Evolutionary conservation across 2,888 invertebrate species (phyloP).

Genomic region (Tetrapedia diversipes): DNA sequence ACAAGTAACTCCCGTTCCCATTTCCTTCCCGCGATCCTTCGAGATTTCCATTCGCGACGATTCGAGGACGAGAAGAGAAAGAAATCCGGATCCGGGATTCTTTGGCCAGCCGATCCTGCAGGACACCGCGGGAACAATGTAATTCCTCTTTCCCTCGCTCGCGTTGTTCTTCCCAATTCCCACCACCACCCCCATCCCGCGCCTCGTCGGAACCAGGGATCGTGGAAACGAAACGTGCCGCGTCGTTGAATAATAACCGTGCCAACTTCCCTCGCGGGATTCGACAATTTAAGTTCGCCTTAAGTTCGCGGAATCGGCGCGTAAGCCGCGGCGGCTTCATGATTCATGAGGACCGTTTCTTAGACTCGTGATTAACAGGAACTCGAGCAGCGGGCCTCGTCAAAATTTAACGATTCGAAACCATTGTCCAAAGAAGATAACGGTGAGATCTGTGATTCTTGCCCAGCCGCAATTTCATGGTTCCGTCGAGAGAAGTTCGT

Average conservation of each 20-base stretch:
- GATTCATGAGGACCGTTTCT: slow-evolving; percentile 24
- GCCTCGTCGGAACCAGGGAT: no score
- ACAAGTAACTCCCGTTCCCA: no score
- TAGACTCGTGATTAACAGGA: neutral
- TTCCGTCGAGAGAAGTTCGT: no score
- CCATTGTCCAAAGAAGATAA: neutral
- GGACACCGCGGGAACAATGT: slow-evolving; percentile 23
- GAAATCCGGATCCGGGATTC: slow-evolving; percentile 3
- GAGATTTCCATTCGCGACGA: neutral
- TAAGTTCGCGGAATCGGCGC: slow-evolving; percentile 17
- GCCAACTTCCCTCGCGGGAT: slow-evolving; percentile 24
- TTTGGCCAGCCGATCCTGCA: slow-evolving; percentile 27
- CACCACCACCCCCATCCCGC: no score
- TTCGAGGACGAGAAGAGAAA: neutral
- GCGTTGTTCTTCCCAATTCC: neutral
- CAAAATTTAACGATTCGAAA: neutral
- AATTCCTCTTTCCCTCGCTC: neutral
- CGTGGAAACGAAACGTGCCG: neutral
- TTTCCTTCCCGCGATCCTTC: neutral
- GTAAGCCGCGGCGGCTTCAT: slow-evolving; percentile 1
- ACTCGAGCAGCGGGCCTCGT: neutral
- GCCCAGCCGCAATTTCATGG: no score
- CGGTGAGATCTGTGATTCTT: neutral
- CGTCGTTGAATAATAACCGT: slow-evolving; percentile 39
- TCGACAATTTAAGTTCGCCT: slow-evolving; percentile 29